Percentiles rank a stretch among this genome's conserved stretches.
Evolutionary conservation across 2,888 invertebrate species (phyloP).

Genomic region (Belgica antarctica): DNA sequence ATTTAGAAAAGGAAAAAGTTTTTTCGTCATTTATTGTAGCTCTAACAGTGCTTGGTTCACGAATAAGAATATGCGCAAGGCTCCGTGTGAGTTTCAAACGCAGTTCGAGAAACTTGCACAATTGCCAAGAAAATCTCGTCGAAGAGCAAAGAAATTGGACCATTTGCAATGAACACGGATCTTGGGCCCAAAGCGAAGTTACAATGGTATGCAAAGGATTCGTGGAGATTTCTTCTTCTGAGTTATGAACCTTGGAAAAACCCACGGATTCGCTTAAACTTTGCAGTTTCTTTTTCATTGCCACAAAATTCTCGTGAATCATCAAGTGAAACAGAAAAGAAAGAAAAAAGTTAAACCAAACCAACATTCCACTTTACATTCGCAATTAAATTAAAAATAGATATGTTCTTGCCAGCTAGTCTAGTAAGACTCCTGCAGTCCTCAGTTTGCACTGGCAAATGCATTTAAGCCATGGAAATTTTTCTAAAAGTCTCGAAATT

Average conservation of each 20-base stretch:
- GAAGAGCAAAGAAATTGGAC: not conserved
- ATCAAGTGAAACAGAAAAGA: constrained; percentile 21
- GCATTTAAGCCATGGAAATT: too few relatives aligned
- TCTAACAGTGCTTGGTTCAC: not conserved
- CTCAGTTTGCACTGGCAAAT: not conserved
- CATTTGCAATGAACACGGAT: too few relatives aligned
- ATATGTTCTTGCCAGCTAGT: not conserved
- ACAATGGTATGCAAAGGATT: not conserved
- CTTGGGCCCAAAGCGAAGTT: not conserved
- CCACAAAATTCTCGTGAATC: constrained; percentile 37
- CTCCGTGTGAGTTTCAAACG: too few relatives aligned
- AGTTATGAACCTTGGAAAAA: not conserved
- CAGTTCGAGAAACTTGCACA: not conserved
- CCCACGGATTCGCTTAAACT: not conserved
- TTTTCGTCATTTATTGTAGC: not conserved
- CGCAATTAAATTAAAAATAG: constrained; percentile 38
- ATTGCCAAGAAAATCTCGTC: not conserved
- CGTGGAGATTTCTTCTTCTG: not conserved
- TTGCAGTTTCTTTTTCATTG: not conserved
- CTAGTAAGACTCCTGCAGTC: not conserved
- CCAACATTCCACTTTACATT: constrained; percentile 29
- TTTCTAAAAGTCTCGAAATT: not conserved
- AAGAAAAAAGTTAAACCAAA: constrained; percentile 25
- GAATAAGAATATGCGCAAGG: too few relatives aligned
- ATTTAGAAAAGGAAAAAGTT: not conserved